These are phyloP conservation scores for Melanotus villosus DNA, from an alignment of 2,888 invertebrate genomes.

Conservation along the genomic window DNA sequence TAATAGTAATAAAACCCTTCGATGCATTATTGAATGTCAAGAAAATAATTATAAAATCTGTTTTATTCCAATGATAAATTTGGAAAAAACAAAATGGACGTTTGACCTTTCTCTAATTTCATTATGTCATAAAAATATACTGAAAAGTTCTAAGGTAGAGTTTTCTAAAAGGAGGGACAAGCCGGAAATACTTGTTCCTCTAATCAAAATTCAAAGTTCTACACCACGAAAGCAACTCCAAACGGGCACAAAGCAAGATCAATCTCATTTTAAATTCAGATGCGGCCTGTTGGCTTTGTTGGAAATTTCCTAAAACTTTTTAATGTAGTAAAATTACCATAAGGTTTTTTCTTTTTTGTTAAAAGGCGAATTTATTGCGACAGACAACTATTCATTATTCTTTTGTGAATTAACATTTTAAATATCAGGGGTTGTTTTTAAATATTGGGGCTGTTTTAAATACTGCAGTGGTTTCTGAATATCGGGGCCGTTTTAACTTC, in stretches of 20 bases:
- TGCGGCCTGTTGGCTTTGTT: constrained; percentile 22
- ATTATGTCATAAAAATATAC: too few species aligned
- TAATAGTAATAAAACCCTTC: too few species aligned
- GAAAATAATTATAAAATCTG: too few species aligned
- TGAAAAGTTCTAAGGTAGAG: too few species aligned
- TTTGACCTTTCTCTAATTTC: too few species aligned
- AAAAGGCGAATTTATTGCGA: neutral
- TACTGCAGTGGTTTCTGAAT: neutral
- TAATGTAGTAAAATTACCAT: constrained; percentile 25
- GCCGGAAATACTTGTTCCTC: neutral
- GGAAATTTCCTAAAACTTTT: constrained; percentile 26
- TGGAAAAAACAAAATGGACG: too few species aligned
- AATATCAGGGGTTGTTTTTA: neutral
- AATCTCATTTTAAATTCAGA: constrained; percentile 34
- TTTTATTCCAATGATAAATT: too few species aligned
- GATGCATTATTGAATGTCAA: too few species aligned
- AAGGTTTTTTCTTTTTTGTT: constrained; percentile 24
- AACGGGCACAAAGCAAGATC: constrained; percentile 21
- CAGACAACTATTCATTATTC: constrained; percentile 22
- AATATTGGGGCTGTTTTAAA: neutral
- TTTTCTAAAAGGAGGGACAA: too few species aligned
- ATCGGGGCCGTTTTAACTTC: too few species aligned
- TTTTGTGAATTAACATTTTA: constrained; percentile 17
- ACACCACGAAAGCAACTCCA: constrained; percentile 1
- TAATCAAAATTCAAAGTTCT: constrained; percentile 29